Conservation (phyloP, 2,113 vertebrate genomes). For the Nothoprocta pentlandii region DNA sequence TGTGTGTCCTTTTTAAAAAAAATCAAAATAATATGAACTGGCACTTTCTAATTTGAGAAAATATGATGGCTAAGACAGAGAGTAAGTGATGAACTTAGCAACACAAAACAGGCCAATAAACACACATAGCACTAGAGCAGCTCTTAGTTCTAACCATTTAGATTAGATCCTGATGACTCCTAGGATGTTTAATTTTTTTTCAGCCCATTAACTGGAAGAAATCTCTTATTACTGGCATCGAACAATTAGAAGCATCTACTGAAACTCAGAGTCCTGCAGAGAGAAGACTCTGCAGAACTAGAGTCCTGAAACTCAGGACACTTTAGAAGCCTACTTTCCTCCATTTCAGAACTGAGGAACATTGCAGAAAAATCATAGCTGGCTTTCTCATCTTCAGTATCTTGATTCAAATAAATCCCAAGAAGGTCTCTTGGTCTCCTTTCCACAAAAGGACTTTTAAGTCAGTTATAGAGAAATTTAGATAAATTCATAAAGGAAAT, state of each 20-base stretch:
- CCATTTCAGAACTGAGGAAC: background rate
- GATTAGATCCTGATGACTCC: background rate
- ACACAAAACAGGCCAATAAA: background rate
- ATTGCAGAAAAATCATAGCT: background rate
- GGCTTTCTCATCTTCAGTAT: background rate
- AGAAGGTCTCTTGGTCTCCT: background rate
- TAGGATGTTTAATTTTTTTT: fast-evolving
- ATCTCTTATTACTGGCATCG: background rate
- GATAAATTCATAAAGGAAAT: background rate
- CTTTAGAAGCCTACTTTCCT: background rate
- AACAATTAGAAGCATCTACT: background rate
- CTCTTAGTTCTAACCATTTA: background rate
- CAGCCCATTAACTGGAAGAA: background rate
- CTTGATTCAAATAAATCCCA: background rate
- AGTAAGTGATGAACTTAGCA: background rate
- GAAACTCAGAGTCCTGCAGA: background rate
- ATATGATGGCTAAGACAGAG: background rate
- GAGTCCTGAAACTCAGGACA: too few species aligned
- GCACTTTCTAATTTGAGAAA: background rate
- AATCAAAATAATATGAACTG: background rate
- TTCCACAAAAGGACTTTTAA: background rate
- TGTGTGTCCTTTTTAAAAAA: background rate
- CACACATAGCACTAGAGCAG: background rate
- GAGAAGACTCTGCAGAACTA: too few species aligned
- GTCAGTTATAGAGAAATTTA: background rate